Evolutionary conservation across 2,888 invertebrate genomes (phyloP).

Genomic region (Pammene aurita): DNA sequence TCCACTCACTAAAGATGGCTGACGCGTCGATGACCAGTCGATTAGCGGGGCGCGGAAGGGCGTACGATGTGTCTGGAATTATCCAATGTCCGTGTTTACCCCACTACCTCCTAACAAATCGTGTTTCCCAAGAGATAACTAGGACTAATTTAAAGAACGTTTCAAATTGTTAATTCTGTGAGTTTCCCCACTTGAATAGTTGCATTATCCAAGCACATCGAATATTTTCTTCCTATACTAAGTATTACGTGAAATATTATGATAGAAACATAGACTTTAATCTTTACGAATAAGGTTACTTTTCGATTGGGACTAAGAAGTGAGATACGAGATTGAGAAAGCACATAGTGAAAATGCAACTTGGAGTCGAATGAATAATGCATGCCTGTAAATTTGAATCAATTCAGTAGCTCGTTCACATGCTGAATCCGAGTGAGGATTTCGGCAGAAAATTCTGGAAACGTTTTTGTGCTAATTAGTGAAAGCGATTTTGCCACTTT

Average conservation of each 20-base stretch:
- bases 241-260: background rate
- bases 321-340: conserved; percentile 2
- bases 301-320: background rate
- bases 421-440: conserved; percentile 1
- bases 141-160: background rate
- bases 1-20: no score
- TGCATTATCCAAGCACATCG: background rate
- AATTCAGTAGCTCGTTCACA: conserved; percentile 20
- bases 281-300: background rate
- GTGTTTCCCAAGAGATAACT: background rate
- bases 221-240: background rate
- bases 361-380: conserved; percentile 3
- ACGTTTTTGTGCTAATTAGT: background rate
- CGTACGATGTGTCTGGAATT: no score
- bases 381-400: conserved; percentile 24
- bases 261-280: background rate
- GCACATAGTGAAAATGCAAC: background rate
- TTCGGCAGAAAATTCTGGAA: background rate
- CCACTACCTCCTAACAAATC: background rate
- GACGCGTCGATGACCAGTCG: no score
- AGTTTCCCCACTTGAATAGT: background rate
- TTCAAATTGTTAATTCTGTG: conserved; percentile 22
- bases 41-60: no score
- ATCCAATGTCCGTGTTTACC: no score
- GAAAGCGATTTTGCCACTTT: background rate